A percentile compares a stretch with the other conserved stretches of the same genome.
These are phyloP conservation scores for Palloptera scutellata DNA, from an alignment of 2,888 invertebrate species.

Conservation along the genomic window DNA sequence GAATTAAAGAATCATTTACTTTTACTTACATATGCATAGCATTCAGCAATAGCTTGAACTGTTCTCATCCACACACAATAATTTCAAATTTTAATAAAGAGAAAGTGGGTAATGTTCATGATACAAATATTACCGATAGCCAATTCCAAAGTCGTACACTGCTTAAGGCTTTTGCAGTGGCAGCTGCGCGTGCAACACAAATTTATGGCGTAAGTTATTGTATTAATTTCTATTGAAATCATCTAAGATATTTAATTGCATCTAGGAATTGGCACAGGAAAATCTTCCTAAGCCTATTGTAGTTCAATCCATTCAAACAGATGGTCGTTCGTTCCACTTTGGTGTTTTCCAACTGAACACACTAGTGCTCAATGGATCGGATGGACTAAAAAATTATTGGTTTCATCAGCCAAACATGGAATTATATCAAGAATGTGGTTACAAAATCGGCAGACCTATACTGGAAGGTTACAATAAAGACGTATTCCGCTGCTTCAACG, in stretches of 20 bases:
- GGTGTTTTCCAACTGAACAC: slow-evolving; percentile 86
- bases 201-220: slow-evolving; percentile 69
- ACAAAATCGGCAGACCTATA: slow-evolving; percentile 71
- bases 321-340: slow-evolving; percentile 81
- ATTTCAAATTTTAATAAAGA: slow-evolving; percentile 75
- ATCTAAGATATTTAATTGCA: slow-evolving; percentile 1
- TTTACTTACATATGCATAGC: slow-evolving; percentile 44
- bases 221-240: slow-evolving; percentile 63
- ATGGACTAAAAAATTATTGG: slow-evolving; percentile 79
- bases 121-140: slow-evolving; percentile 71
- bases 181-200: slow-evolving; percentile 79
- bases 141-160: slow-evolving; percentile 77
- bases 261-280: slow-evolving; percentile 28
- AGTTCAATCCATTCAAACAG: slow-evolving; percentile 83
- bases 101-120: slow-evolving; percentile 74
- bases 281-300: slow-evolving; percentile 78
- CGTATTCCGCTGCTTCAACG: slow-evolving; percentile 79
- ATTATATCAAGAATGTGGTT: slow-evolving; percentile 73
- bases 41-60: slow-evolving; percentile 39
- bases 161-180: slow-evolving; percentile 78
- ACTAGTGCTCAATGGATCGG: slow-evolving; percentile 70
- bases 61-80: slow-evolving; percentile 75
- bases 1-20: background rate
- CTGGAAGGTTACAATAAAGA: slow-evolving; percentile 80
- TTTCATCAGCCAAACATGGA: slow-evolving; percentile 74